Evolutionary conservation across 2,888 invertebrate species (phyloP).

Genomic region (Pogonocherus hispidulus): DNA sequence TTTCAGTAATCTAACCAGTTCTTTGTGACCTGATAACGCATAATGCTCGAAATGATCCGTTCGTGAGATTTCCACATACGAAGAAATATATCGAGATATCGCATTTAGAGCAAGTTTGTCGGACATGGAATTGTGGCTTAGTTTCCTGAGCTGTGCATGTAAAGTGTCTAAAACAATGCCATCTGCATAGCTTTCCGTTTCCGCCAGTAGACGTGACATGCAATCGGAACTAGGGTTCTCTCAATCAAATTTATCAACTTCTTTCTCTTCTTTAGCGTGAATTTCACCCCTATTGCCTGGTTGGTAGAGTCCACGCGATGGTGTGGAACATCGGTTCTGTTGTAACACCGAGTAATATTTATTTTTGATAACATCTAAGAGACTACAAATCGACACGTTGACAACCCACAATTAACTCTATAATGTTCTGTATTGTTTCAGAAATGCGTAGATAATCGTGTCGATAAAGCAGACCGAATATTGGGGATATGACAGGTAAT

Average conservation of each 20-base stretch:
- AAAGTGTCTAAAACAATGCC: constrained; percentile 68
- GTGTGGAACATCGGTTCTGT: constrained; percentile 62
- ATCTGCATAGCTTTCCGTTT: constrained; percentile 69
- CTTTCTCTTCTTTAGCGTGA: constrained; percentile 56
- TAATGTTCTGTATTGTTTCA: constrained; percentile 68
- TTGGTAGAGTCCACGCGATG: constrained; percentile 51
- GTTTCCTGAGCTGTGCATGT: constrained; percentile 67
- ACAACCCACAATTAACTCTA: constrained; percentile 68
- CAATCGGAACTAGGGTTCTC: constrained; percentile 68
- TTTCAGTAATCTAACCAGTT: background rate
- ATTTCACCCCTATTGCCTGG: constrained; percentile 60
- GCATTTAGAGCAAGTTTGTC: constrained; percentile 47
- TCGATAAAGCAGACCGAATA: constrained; percentile 61
- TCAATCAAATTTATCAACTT: constrained; percentile 69
- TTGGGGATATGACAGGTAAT: constrained; percentile 47
- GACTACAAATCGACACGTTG: constrained; percentile 70
- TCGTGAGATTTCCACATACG: constrained; percentile 50
- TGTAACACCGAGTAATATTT: constrained; percentile 68
- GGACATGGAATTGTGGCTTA: constrained; percentile 56
- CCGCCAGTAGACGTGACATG: constrained; percentile 64
- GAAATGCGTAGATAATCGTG: constrained; percentile 58
- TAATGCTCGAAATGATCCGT: constrained; percentile 30
- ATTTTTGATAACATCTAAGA: constrained; percentile 68
- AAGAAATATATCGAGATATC: constrained; percentile 47
- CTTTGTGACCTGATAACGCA: constrained; percentile 17